Evolutionary conservation across 2,888 invertebrate species (phyloP).

Genomic region (Thecocarcelia acutangulata): DNA sequence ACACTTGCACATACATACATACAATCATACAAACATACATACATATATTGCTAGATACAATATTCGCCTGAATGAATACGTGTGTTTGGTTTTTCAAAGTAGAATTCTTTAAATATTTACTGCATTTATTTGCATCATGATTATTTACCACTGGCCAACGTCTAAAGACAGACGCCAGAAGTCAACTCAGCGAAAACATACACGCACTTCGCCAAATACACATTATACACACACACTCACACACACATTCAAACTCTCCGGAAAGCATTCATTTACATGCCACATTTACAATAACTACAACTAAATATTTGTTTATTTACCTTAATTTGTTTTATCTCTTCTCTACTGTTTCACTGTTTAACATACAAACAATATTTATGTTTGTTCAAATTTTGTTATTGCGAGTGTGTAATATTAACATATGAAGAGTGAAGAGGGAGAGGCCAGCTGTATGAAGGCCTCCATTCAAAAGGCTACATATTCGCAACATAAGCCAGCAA

Average conservation of each 20-base stretch:
- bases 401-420: background rate
- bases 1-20: background rate
- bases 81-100: background rate
- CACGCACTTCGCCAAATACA: background rate
- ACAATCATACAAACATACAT: background rate
- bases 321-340: constrained; percentile 51
- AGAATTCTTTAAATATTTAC: constrained; percentile 51
- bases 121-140: constrained; percentile 61
- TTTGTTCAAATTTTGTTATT: constrained; percentile 43
- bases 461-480: no score
- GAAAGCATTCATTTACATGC: constrained; percentile 33
- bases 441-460: background rate
- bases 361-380: constrained; percentile 30
- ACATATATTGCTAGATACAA: background rate
- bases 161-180: constrained; percentile 41
- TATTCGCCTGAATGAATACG: constrained; percentile 17
- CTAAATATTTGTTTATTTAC: constrained; percentile 66
- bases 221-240: background rate
- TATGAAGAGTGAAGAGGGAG: background rate
- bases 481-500: no score
- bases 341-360: constrained; percentile 34
- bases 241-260: background rate
- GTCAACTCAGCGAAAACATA: background rate
- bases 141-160: constrained; percentile 32
- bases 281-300: constrained; percentile 45